Evolutionary conservation across 2,113 vertebrate genomes (phyloP), one percentile per base, ranked within the genome.

Genomic region (Sceloporus undulatus): DNA sequence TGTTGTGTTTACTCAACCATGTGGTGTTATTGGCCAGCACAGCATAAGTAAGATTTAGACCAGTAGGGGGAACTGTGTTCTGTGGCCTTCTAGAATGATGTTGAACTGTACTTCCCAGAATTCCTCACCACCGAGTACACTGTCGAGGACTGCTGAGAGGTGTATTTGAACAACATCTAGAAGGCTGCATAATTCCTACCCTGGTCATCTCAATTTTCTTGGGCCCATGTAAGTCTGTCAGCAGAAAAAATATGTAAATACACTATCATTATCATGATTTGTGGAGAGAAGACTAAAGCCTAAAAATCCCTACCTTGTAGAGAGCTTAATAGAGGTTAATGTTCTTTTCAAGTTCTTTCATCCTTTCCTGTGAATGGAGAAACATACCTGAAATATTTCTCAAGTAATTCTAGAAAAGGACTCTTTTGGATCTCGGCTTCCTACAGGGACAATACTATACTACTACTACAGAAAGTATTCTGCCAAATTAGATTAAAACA

Each of bases 401-500:
- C 34, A 77, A 5, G 16, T 76, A 27, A 85, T 5, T 6, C 62
- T 42, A 75, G 56, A 13, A 40, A 38, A 85, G 2, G 29, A 75
- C 78, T 16, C 62, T 21, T n/a, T 84, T 71, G 27, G 38, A 42
- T 59, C 19, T 25, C 52, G 29, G 40, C 10, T 38, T 81, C 71
- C 29, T 73, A 14, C 21, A 40, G 14, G 42, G 66, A 29, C 42
- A 54, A n/a, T 34, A 13, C 27, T 34, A 40, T 25, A 54, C 71
- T 59, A 42, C 21, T 54, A 13, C 73, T 38, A 25, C 34, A 54
- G 59, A 68, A 78, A 59, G 21, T 14, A 9, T 54, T 87, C 59
- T 83, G 40, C 42, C 73, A 83, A 76, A 70, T 38, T 86, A 23
- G 18, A 79, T 34, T 76, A 85, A 34, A 34, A 77, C 84, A 82